These are phyloP conservation scores for Phaetusa simplex DNA, from an alignment of 2,113 vertebrate species.

Conservation along the genomic window DNA sequence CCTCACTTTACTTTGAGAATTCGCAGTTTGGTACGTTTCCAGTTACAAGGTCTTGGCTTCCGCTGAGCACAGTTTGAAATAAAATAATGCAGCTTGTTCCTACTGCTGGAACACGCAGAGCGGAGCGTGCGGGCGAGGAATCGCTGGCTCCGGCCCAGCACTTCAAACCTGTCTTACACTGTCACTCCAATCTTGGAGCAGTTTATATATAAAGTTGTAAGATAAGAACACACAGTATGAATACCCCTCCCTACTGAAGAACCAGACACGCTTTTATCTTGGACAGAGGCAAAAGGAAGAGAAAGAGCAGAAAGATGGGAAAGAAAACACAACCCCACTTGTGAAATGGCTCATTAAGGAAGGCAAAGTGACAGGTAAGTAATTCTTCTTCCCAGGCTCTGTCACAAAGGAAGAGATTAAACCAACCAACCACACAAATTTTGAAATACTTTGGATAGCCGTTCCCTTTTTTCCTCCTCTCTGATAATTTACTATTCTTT, in stretches of 20 bases:
- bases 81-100: slow-evolving; percentile 78
- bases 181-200: slow-evolving; percentile 63
- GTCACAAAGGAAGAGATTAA: slow-evolving; percentile 46
- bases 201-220: slow-evolving; percentile 13
- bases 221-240: slow-evolving; percentile 56
- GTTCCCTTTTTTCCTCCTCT: not conserved
- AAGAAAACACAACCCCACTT: slow-evolving; percentile 27
- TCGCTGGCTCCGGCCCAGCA: slow-evolving; percentile 68
- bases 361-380: slow-evolving; percentile 58
- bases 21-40: slow-evolving; percentile 72
- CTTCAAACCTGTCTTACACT: slow-evolving; percentile 68
- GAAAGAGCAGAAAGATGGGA: slow-evolving; percentile 29
- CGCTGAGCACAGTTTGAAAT: slow-evolving; percentile 78
- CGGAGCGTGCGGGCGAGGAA: slow-evolving; percentile 67
- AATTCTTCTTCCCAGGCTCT: slow-evolving; percentile 51
- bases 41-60: slow-evolving; percentile 79
- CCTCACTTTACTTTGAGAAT: slow-evolving; percentile 65
- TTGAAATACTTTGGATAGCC: slow-evolving; percentile 18
- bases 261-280: slow-evolving; percentile 47
- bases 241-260: slow-evolving; percentile 30
- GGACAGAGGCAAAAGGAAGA: slow-evolving; percentile 53
- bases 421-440: slow-evolving; percentile 25
- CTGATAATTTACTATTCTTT: not conserved
- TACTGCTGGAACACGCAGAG: slow-evolving; percentile 74
- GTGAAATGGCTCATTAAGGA: slow-evolving; percentile 54